Conservation (phyloP, 1,140 invertebrate species). For the Magallana angulata region DNA sequence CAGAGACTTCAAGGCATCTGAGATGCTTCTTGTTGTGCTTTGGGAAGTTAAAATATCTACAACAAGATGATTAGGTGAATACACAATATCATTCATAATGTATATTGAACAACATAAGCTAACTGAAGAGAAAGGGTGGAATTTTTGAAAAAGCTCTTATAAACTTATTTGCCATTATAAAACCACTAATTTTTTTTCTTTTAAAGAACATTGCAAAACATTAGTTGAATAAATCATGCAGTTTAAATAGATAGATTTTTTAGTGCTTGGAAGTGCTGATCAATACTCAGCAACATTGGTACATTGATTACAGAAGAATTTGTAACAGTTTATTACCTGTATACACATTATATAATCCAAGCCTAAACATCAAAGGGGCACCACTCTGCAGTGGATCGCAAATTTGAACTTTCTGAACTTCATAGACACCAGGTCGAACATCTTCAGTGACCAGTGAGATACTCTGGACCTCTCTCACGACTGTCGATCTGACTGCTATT, state of each 20-base stretch:
- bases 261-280: too few species aligned
- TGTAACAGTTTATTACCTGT: conserved; percentile 56
- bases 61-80: not conserved
- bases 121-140: too few species aligned
- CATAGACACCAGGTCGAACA: conserved; percentile 34
- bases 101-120: too few species aligned
- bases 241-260: too few species aligned
- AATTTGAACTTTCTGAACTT: conserved; percentile 60
- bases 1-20: conserved; percentile 42
- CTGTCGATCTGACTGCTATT: conserved; percentile 46
- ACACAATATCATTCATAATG: too few species aligned
- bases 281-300: too few species aligned
- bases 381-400: conserved; percentile 33
- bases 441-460: conserved; percentile 36
- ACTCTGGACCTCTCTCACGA: conserved; percentile 50
- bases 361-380: conserved; percentile 46
- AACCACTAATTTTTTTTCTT: too few species aligned
- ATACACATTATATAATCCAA: conserved; percentile 61
- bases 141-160: too few species aligned
- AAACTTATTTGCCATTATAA: too few species aligned
- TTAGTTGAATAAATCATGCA: too few species aligned
- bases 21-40: conserved; percentile 9
- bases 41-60: conserved; percentile 28
- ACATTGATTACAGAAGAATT: too few species aligned
- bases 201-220: too few species aligned